Percentiles rank a stretch among this genome's conserved stretches.
phyloP scores from a whole-genome alignment of 2,797 vertebrate species.

The Eupleurogrammus muticus region DNA sequence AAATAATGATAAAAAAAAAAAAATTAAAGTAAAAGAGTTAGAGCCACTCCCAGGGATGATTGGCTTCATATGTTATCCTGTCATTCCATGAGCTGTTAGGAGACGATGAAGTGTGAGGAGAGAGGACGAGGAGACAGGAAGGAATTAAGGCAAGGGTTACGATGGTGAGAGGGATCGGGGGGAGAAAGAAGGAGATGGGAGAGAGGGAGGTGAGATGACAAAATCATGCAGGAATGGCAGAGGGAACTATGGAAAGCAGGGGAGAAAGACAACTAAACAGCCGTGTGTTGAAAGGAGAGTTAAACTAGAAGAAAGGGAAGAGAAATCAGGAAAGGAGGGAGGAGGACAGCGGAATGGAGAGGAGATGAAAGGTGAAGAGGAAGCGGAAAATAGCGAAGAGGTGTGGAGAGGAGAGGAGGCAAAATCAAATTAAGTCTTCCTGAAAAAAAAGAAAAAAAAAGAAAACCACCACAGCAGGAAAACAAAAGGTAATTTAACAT shows the following conservation, averaged over 20 bases:
- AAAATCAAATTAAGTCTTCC: constrained; percentile 35
- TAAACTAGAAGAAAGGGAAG: background rate
- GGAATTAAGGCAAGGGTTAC: constrained; percentile 29
- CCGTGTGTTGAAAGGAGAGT: background rate
- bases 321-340: background rate
- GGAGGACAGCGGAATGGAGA: background rate
- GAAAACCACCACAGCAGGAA: constrained; percentile 41
- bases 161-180: constrained; percentile 8
- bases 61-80: constrained; percentile 75
- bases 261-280: background rate
- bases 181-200: background rate
- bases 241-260: background rate
- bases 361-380: background rate
- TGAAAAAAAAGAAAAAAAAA: constrained; percentile 8
- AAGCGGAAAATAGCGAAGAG: background rate
- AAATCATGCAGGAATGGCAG: background rate
- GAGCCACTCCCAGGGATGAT: constrained; percentile 71
- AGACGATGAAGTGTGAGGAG: constrained; percentile 59
- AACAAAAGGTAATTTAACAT: constrained; percentile 31
- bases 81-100: constrained; percentile 58
- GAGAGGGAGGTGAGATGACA: background rate
- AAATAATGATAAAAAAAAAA: constrained; percentile 16
- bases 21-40: constrained; percentile 47
- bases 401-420: constrained; percentile 9
- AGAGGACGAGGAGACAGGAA: constrained; percentile 18